A percentile compares a stretch with the other conserved stretches of the same genome.
Evolutionary conservation across 2,888 invertebrate genomes (phyloP).

Genomic region (Metalampra italica): DNA sequence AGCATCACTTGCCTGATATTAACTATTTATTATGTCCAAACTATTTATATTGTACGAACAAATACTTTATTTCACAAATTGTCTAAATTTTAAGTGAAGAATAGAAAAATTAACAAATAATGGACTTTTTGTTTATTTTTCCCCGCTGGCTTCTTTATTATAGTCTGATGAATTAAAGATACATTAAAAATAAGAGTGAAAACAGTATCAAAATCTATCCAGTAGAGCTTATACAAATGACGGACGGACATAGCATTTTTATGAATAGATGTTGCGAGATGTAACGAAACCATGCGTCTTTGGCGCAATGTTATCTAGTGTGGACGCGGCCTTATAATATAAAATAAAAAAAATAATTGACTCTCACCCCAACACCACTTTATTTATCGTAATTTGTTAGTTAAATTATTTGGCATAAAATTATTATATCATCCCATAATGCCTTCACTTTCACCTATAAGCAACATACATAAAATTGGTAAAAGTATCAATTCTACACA

Average conservation of each 20-base stretch:
- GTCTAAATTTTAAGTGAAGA: constrained; percentile 66
- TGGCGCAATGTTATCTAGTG: no score
- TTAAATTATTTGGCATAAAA: constrained; percentile 12
- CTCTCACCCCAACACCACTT: constrained; percentile 26
- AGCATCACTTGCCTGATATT: constrained; percentile 59
- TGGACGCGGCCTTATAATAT: no score
- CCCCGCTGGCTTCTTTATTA: constrained; percentile 18
- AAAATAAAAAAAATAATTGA: constrained; percentile 8
- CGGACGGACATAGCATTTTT: no score
- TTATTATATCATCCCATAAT: constrained; percentile 13
- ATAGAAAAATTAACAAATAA: constrained; percentile 62
- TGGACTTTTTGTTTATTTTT: constrained; percentile 34
- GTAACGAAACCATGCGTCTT: no score
- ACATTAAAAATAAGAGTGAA: background rate
- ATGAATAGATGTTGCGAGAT: no score
- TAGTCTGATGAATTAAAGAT: constrained; percentile 12
- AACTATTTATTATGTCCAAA: constrained; percentile 63
- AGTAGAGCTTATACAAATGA: no score
- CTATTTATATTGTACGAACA: constrained; percentile 52
- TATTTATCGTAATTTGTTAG: constrained; percentile 22
- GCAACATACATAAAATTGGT: constrained; percentile 13
- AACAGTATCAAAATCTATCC: no score
- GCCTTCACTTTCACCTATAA: constrained; percentile 23
- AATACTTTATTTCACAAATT: constrained; percentile 50
- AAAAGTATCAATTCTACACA: background rate